phyloP scores from a whole-genome alignment of 2,113 vertebrate genomes.

The Oplegnathus fasciatus region DNA sequence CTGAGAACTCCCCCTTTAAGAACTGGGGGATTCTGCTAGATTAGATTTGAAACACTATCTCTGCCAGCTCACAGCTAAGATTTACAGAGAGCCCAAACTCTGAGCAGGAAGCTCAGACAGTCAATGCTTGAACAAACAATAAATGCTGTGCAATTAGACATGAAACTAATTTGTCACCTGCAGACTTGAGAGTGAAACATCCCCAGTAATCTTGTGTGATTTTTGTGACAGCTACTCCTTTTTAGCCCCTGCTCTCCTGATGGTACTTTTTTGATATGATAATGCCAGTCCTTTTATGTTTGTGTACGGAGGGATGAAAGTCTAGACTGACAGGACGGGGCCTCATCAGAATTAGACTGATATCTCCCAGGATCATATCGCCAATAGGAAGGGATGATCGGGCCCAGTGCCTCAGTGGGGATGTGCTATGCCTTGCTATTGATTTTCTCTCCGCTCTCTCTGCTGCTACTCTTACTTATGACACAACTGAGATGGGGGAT shows the following conservation, averaged over 20 bases:
- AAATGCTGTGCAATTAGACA: constrained; percentile 67
- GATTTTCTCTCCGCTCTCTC: constrained; percentile 79
- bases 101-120: constrained; percentile 44
- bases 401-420: constrained; percentile 62
- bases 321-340: constrained; percentile 63
- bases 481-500: constrained; percentile 77
- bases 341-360: constrained; percentile 77
- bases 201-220: constrained; percentile 37
- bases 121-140: constrained; percentile 62
- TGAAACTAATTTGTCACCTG: constrained; percentile 70
- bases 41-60: constrained; percentile 55
- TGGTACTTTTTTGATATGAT: constrained; percentile 59
- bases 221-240: constrained; percentile 48
- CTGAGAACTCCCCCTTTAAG: constrained; percentile 29
- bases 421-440: constrained; percentile 77
- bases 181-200: constrained; percentile 56
- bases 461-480: constrained; percentile 78
- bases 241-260: constrained; percentile 34
- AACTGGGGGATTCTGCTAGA: constrained; percentile 32
- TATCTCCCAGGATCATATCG: constrained; percentile 76
- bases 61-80: constrained; percentile 44
- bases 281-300: constrained; percentile 71
- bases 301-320: constrained; percentile 78
- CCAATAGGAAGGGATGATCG: constrained; percentile 77
- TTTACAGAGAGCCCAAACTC: constrained; percentile 48